Base-by-base conservation (phyloP, 2,113 vertebrate genomes). In the Oenanthe oenanthe region DNA sequence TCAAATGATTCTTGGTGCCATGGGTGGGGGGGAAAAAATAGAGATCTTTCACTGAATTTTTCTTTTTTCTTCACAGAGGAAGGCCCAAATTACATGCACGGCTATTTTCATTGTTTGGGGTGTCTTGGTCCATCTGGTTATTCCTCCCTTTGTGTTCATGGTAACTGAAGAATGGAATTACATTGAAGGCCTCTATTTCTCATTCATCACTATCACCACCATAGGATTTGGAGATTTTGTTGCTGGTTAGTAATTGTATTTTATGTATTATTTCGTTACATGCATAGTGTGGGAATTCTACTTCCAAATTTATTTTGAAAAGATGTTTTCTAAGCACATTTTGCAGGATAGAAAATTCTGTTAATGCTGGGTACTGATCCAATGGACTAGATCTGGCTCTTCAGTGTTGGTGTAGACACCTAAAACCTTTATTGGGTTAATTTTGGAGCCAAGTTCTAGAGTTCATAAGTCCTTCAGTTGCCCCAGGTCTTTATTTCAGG, bases 171-270 rank as follows among this genome's bases (percentile, higher is more conserved):
- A 99, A 66, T 99, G 99, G 99, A 82, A 98, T 73, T 99, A 99
- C 76, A 97, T 99, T 10, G 99, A 99, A 96, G 99, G 99, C 53
- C 98, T 99, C 92, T 99, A 99, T 96, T 99, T 99, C 96, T 99
- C 99, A 32, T 99, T 99, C 88, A 99, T 99, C 96, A 99, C 99
- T 70, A 99, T 99, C 97, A 99, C 99, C 73, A 99, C 99, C 82
- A 99, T 99, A 78, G 99, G 99, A 91, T 99, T 99, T 87, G 99
- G 99, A 61, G 99, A 99, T 97, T 98, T 99, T 48, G 99, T 99
- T 61, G 99, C 99, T 78, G 99, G 99, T 99, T 89, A 93, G 98
- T 97, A 86, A 76, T 54, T 24, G 34, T 34, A 43, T 81, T 81
- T 36, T 73, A 36, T 50, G 2, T 76, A 28, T 62, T 72, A 65